Base-by-base conservation (phyloP, 2,888 invertebrate genomes). In the Parnassius mnemosyne region DNA sequence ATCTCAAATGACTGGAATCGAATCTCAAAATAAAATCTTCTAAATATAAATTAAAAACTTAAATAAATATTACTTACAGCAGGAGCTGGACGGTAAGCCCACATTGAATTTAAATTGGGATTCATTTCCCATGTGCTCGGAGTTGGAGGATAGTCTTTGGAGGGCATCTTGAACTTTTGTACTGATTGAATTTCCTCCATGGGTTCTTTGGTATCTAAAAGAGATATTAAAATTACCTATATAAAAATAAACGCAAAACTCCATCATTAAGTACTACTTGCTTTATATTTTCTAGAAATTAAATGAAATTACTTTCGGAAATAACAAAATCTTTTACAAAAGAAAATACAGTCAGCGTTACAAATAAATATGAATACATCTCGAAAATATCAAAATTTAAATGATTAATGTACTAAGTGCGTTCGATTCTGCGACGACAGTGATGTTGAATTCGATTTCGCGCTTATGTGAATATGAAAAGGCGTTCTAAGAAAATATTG, bases 171-270 rank as follows among this genome's bases (percentile, higher is more conserved):
- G 7, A 66, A 61, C 10, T 67, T 73, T 25, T 63, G 60, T 34
- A 43, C 11, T n/a, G 51, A n/a, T 44, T 55, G 55, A 10, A 56
- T 54, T 13, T 73, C 70, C 25, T 74, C 74, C 43, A 54, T n/a
- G 10, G 74, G 65, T 57, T 75, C 75, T 51, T 66, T 73, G 34
- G 72, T 72, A 10, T 68, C 81, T 82, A 67, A 62, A 71, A 63
- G 47, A 64, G 57, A 53, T 34, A 34, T 34, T 34, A 16, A 47
- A 16, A 60, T 46, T 16, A n/a, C n/a, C n/a, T n/a, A 53, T n/a
- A 12, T 46, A 12, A 11, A 49, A 49, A 13, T n/a, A 46, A 49
- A 9, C 9, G 10, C 49, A 49, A 47, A 47, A 47, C 20, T 20
- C 20, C 20, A 34, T 34, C 34, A 7, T 7, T 7, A n/a, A n/a